Percentiles rank a stretch among this genome's conserved stretches.
Conservation (phyloP, 2,113 vertebrate genomes). For the Pleuronectes platessa region DNA sequence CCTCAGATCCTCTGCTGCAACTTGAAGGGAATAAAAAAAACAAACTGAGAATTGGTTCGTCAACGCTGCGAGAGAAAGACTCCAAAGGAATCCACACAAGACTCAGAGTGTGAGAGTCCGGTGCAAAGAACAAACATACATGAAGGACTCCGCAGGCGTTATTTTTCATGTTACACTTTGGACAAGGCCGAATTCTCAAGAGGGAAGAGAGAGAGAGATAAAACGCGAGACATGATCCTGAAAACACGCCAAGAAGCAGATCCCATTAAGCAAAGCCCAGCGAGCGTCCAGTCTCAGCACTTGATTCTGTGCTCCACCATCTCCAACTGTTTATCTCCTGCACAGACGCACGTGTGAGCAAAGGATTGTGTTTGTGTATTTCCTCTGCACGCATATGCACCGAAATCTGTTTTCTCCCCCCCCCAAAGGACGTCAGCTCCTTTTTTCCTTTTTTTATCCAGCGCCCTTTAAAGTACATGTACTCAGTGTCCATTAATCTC, state of each 20-base stretch:
- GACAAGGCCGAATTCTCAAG: slow-evolving; percentile 57
- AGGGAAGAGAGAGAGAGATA: slow-evolving; percentile 34
- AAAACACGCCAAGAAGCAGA: slow-evolving; percentile 48
- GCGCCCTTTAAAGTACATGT: slow-evolving; percentile 59
- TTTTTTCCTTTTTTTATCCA: slow-evolving; percentile 21
- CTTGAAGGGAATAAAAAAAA: slow-evolving; percentile 69
- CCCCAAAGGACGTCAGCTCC: slow-evolving; percentile 41
- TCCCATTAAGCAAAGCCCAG: slow-evolving; percentile 47
- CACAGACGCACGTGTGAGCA: slow-evolving; percentile 8
- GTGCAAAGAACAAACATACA: slow-evolving; percentile 56
- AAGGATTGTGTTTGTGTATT: slow-evolving; percentile 20
- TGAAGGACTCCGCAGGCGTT: slow-evolving; percentile 49
- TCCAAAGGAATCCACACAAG: slow-evolving; percentile 49
- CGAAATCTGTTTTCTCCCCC: slow-evolving; percentile 25
- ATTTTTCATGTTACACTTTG: slow-evolving; percentile 65
- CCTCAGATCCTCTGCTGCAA: slow-evolving; percentile 44
- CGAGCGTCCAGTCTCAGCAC: slow-evolving; percentile 8
- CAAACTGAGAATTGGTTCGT: slow-evolving; percentile 67
- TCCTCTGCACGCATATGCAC: background rate
- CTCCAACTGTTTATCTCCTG: slow-evolving; percentile 25
- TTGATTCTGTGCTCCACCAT: slow-evolving; percentile 38
- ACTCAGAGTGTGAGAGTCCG: slow-evolving; percentile 38
- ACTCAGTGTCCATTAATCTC: slow-evolving; percentile 73
- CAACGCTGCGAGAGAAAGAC: slow-evolving; percentile 50
- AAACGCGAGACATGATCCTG: slow-evolving; percentile 37